These are phyloP conservation scores for Planococcus citri DNA, from an alignment of 1,140 invertebrate genomes.

Conservation along the genomic window DNA sequence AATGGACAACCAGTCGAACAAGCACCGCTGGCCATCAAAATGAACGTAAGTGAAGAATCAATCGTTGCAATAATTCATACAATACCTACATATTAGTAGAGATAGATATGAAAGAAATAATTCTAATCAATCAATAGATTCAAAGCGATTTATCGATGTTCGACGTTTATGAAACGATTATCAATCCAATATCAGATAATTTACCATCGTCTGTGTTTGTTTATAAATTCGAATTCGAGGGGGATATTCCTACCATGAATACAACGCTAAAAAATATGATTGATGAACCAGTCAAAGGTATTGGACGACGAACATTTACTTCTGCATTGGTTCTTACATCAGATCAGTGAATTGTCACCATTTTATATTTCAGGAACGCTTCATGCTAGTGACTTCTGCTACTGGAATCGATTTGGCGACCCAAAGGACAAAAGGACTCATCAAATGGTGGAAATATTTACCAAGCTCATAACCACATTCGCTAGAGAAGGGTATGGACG, in stretches of 20 bases:
- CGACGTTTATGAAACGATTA: background rate
- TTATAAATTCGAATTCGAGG: background rate
- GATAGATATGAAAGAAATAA: too few relatives aligned
- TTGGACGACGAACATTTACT: too few relatives aligned
- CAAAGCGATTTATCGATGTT: background rate
- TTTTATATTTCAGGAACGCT: too few relatives aligned
- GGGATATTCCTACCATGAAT: background rate
- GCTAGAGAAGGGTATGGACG: background rate
- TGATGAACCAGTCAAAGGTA: too few relatives aligned
- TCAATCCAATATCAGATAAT: background rate
- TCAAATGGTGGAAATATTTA: background rate
- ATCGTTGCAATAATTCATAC: too few relatives aligned
- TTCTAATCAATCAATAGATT: too few relatives aligned
- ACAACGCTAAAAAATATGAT: too few relatives aligned
- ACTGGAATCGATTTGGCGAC: background rate
- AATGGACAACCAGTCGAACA: background rate
- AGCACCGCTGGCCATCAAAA: background rate
- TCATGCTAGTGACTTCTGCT: background rate
- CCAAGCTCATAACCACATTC: background rate
- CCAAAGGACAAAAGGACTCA: background rate
- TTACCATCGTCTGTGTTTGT: background rate
- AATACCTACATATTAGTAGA: too few relatives aligned
- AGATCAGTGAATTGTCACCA: too few relatives aligned
- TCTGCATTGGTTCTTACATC: too few relatives aligned
- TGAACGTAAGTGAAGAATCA: too few relatives aligned